A percentile compares a stretch with the other conserved stretches of the same genome.
Conservation (phyloP, 1,140 invertebrate genomes). For the Cydia strobilella region DNA sequence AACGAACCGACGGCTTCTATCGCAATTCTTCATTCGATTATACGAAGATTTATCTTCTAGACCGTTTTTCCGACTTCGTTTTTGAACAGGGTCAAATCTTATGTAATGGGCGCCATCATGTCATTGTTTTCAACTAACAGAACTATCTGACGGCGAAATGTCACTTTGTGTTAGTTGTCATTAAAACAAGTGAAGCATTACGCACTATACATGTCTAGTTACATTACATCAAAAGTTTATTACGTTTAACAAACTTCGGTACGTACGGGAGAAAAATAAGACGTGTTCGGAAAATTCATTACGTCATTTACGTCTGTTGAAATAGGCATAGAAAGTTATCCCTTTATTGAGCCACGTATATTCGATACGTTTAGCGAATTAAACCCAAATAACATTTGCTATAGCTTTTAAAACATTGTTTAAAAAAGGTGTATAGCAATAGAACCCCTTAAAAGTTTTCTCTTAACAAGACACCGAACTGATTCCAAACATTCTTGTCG, state of each 20-base stretch:
- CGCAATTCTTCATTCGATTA: slow-evolving; percentile 33
- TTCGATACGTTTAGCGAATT: neutral
- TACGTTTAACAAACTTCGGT: too few relatives aligned
- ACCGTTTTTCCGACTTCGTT: neutral
- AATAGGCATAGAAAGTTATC: too few relatives aligned
- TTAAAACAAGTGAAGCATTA: too few relatives aligned
- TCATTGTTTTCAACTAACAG: too few relatives aligned
- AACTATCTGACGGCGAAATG: too few relatives aligned
- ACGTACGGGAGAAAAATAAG: too few relatives aligned
- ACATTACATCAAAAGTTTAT: too few relatives aligned
- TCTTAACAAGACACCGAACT: neutral
- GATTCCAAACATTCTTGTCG: neutral
- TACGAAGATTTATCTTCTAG: neutral
- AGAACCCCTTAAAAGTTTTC: neutral
- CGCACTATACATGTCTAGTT: too few relatives aligned
- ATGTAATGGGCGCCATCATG: too few relatives aligned
- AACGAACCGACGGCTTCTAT: slow-evolving; percentile 39
- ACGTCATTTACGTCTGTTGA: too few relatives aligned
- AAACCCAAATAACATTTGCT: neutral
- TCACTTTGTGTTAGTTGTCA: too few relatives aligned
- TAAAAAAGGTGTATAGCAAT: neutral
- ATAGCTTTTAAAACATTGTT: neutral
- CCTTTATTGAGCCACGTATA: neutral
- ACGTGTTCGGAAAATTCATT: too few relatives aligned
- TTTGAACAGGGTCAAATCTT: neutral